phyloP scores from a whole-genome alignment of 2,113 vertebrate genomes.

The Electrona antarctica region DNA sequence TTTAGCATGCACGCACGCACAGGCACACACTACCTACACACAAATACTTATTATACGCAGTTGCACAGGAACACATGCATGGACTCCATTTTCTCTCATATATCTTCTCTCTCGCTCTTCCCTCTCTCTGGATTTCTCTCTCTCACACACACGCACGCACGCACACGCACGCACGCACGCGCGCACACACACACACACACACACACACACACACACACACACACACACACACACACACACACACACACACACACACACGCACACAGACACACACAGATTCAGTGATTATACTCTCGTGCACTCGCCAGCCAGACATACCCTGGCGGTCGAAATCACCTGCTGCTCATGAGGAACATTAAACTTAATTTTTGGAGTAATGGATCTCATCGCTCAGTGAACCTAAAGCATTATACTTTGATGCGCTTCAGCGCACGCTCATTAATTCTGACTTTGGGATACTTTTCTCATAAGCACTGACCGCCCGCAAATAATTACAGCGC shows the following conservation, averaged over 20 bases:
- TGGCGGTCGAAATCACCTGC: constrained; percentile 73
- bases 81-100: no score
- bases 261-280: constrained; percentile 7
- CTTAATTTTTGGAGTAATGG: constrained; percentile 80
- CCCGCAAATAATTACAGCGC: constrained; percentile 46
- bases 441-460: constrained; percentile 66
- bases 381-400: constrained; percentile 81
- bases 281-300: constrained; percentile 41
- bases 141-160: constrained; percentile 15
- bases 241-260: constrained; percentile 26
- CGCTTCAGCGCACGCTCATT: constrained; percentile 62
- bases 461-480: constrained; percentile 63
- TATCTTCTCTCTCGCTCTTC: not conserved
- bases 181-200: constrained; percentile 7
- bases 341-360: constrained; percentile 76
- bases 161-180: constrained; percentile 4
- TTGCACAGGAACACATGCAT: constrained; percentile 8
- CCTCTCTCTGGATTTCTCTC: not conserved
- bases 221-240: constrained; percentile 7
- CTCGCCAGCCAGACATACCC: constrained; percentile 47
- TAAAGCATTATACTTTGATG: constrained; percentile 66
- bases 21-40: constrained; percentile 9
- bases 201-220: constrained; percentile 13
- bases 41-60: not conserved
- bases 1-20: constrained; percentile 27